phyloP scores from a whole-genome alignment of 1,140 invertebrate species.

The Manduca sexta region DNA sequence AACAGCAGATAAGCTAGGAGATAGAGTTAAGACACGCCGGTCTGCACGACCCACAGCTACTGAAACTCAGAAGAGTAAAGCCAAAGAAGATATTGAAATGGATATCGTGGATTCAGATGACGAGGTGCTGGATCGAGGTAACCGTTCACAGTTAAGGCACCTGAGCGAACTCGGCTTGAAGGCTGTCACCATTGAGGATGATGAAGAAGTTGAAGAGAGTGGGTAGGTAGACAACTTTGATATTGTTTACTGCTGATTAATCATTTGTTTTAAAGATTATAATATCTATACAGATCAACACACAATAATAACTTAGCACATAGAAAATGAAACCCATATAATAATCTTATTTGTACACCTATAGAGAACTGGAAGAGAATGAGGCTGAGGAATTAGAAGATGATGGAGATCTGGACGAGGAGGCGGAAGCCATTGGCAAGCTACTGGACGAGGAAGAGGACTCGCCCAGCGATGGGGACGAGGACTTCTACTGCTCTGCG shows the following conservation, averaged over 20 bases:
- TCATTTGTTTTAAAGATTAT: too few relatives aligned
- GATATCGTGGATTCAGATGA: conserved; percentile 27
- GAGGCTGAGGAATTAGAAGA: conserved; percentile 29
- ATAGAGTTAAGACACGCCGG: conserved; percentile 46
- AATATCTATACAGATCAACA: too few relatives aligned
- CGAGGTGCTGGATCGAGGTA: conserved; percentile 51
- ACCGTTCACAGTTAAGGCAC: conserved; percentile 71
- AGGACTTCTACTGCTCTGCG: conserved; percentile 35
- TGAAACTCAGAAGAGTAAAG: conserved; percentile 33
- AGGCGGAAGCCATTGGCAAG: conserved; percentile 40
- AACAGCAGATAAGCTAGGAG: conserved; percentile 42
- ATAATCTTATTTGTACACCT: neutral
- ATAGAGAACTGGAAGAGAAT: conserved; percentile 24
- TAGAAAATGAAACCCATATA: too few relatives aligned
- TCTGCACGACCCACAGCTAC: conserved; percentile 27
- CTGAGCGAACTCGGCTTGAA: conserved; percentile 72
- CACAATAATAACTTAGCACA: too few relatives aligned
- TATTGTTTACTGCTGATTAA: too few relatives aligned
- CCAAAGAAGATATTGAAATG: conserved; percentile 19
- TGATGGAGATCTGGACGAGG: conserved; percentile 58
- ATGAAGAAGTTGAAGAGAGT: conserved; percentile 35
- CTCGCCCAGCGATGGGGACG: conserved; percentile 42
- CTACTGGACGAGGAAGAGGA: conserved; percentile 46
- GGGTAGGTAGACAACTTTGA: too few relatives aligned
- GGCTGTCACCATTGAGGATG: conserved; percentile 40